These are phyloP conservation scores for Troides aeacus DNA, from an alignment of 2,888 invertebrate genomes.

Conservation along the genomic window DNA sequence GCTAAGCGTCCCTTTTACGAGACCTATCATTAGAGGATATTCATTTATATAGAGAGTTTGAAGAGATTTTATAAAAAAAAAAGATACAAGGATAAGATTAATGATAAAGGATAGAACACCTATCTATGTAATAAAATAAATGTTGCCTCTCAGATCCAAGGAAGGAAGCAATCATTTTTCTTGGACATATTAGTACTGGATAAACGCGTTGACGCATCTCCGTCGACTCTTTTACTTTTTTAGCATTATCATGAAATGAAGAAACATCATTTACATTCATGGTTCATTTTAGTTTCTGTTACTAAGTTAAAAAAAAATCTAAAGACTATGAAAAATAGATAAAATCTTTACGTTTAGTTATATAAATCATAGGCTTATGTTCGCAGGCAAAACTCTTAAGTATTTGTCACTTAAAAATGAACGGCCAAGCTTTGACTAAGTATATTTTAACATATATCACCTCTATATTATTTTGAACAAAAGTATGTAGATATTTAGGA, in stretches of 20 bases:
- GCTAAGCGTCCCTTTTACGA: too few species aligned
- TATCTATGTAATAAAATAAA: constrained; percentile 15
- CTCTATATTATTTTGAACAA: too few species aligned
- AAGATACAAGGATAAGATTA: background rate
- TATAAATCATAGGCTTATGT: too few species aligned
- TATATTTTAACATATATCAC: too few species aligned
- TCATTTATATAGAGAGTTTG: background rate
- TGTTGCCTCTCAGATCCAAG: constrained; percentile 2
- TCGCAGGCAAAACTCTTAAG: too few species aligned
- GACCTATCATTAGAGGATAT: too few species aligned
- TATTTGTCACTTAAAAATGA: too few species aligned
- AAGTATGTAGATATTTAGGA: too few species aligned
- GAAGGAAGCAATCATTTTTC: constrained; percentile 14
- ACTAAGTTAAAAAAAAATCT: background rate
- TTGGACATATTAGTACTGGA: constrained; percentile 11
- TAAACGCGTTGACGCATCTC: background rate
- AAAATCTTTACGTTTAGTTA: background rate
- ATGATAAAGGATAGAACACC: background rate
- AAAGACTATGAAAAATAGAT: background rate
- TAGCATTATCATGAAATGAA: background rate
- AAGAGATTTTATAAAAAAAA: background rate
- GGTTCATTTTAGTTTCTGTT: background rate
- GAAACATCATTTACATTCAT: background rate
- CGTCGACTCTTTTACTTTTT: background rate
- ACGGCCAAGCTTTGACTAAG: too few species aligned